A percentile compares a stretch with the other conserved stretches of the same genome.
These are phyloP conservation scores for Uropsilus gracilis DNA, from an alignment of 2,113 vertebrate species.

Conservation along the genomic window DNA sequence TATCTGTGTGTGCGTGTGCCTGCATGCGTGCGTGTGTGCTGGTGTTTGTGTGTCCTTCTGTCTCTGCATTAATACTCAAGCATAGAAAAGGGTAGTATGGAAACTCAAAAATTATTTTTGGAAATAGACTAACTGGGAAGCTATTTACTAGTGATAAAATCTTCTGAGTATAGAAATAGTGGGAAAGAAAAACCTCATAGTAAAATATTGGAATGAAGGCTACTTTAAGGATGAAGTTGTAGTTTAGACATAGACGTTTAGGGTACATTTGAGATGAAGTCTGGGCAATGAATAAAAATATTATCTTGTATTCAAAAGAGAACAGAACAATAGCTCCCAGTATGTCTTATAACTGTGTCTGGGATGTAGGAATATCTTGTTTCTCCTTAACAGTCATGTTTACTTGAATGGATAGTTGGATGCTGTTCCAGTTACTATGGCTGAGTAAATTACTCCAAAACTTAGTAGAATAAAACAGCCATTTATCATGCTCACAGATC, in stretches of 20 bases:
- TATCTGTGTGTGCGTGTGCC: background rate
- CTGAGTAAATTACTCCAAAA: slow-evolving; percentile 57
- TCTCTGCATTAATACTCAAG: background rate
- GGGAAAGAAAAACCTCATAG: background rate
- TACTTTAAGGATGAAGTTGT: background rate
- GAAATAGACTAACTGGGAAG: background rate
- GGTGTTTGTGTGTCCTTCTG: background rate
- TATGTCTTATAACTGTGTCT: background rate
- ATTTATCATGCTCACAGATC: slow-evolving; percentile 62
- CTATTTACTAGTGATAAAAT: slow-evolving; percentile 14
- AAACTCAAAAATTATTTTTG: background rate
- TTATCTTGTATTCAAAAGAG: background rate
- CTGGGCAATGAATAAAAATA: background rate
- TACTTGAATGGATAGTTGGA: slow-evolving; percentile 53
- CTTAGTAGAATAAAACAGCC: slow-evolving; percentile 28
- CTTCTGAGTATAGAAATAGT: background rate
- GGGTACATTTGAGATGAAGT: background rate
- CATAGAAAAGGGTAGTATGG: background rate
- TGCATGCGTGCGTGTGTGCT: background rate
- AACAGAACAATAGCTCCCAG: background rate
- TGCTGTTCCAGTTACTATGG: slow-evolving; percentile 60
- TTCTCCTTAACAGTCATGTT: slow-evolving; percentile 3
- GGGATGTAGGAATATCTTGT: background rate
- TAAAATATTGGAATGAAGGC: background rate
- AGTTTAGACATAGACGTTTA: background rate